These are phyloP conservation scores for Himalopsyche anomala DNA, from an alignment of 2,888 invertebrate genomes.

Conservation along the genomic window DNA sequence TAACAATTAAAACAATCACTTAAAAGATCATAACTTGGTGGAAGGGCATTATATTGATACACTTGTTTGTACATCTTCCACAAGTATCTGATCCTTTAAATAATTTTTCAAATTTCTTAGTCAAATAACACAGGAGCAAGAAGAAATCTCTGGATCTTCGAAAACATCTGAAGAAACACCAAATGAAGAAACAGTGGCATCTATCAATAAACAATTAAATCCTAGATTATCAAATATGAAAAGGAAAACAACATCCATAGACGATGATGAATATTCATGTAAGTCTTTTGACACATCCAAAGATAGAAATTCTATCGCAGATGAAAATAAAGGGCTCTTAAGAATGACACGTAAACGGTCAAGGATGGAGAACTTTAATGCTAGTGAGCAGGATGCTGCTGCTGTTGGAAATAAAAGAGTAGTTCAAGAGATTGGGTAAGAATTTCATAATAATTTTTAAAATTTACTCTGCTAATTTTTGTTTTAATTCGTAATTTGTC, in stretches of 20 bases:
- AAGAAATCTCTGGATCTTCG: neutral
- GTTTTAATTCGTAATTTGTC: too few relatives aligned
- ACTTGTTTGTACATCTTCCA: too few relatives aligned
- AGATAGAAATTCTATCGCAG: neutral
- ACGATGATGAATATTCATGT: neutral
- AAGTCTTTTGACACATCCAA: neutral
- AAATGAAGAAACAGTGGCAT: neutral
- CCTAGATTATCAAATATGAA: slow-evolving; percentile 10
- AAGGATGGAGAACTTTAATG: slow-evolving; percentile 48
- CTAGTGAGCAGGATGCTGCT: neutral
- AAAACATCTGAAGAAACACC: neutral
- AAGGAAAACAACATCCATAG: slow-evolving; percentile 3
- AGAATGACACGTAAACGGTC: slow-evolving; percentile 62
- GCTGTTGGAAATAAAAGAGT: slow-evolving; percentile 7
- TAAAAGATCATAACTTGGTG: too few relatives aligned
- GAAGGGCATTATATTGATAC: too few relatives aligned
- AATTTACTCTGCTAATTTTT: too few relatives aligned
- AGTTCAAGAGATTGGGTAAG: slow-evolving; percentile 32
- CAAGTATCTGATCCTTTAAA: too few relatives aligned
- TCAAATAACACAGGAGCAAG: neutral
- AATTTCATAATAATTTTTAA: neutral
- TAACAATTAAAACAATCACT: neutral
- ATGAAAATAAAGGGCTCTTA: neutral
- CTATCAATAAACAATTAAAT: neutral
- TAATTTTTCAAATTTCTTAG: neutral